Base-by-base conservation (phyloP, 2,797 vertebrate species). In the Syngnathus rostellatus region DNA sequence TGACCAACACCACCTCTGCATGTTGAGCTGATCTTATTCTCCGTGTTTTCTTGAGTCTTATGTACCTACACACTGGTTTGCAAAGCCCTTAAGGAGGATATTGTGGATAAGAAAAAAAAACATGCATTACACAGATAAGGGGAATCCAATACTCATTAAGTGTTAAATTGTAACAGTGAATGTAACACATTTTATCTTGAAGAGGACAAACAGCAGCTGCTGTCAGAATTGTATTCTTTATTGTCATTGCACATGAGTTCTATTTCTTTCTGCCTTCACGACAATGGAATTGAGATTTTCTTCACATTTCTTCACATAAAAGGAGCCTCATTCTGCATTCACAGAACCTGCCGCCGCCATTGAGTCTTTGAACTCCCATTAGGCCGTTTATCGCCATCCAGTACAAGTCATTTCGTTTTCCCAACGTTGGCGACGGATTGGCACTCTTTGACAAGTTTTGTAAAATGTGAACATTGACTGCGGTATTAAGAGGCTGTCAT, bases 301-400 rank as follows among this genome's bases (percentile, higher is more conserved):
- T 75, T 72, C 71, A 73, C 77, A 81, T 85, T 85, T 82, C 74
- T 77, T 79, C 82, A 88, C 84, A 89, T 88, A 82, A 91, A 90
- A 89, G 84, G 75, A 75, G 72, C 71, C 77, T 88, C 77, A 84
- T 90, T 90, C 83, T 81, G 77, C 76, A 89, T 87, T 87, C 82
- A 81, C 83, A 81, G 71, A 87, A 84, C 84, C 85, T 86, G 80
- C 78, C 74, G 78, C 45, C 64, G 65, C 85, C 81, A 81, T 79
- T 83, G 79, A 87, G 86, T 81, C 89, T 90, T 89, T 91, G 87
- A 90, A 89, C 84, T 87, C 86, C 82, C 80, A 87, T 91, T 90
- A 90, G 88, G 86, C 87, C 85, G 84, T 90, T 90, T 88, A 89
- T 88, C 86, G 85, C 84, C 76, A 74, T 76, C 81, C 84, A 81